Evolutionary conservation across 2,113 vertebrate genomes (phyloP), one percentile per base, ranked within the genome.

Genomic region (Bathybates hornii): DNA sequence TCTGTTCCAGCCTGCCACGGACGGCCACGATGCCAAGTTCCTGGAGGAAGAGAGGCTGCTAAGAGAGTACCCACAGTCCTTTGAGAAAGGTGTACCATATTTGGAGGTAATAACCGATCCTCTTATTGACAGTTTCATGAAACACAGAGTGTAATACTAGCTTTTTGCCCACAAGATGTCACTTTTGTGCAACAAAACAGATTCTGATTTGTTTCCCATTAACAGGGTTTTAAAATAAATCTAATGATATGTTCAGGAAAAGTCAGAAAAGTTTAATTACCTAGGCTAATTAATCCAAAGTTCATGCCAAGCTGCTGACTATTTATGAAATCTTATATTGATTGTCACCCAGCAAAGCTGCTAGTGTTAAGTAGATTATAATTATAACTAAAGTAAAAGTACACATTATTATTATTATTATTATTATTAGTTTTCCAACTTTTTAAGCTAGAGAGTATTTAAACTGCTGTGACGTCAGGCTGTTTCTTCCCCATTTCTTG

Each of bases 51-150:
- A 98, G 94, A 92, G 97, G 80, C 95, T 97, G 63, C 97, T 98
- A 56, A 93, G 97, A 16, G 98, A 98, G 71, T 98, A 98, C 94
- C 98, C 98, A 87, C 98, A 98, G 82, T 98, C 98, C 93, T 98
- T 98, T 54, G 98, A 98, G 95, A 98, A 98, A 93, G 98, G 98
- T 38, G 98, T 98, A 21, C 98, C 98, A 36, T 98, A 98, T 95
- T 94, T 98, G 90, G 98, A 98, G 98, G 97, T 98, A 91, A 8
- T 13, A 7, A 11, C 11, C 2, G 36, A 11, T 38, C 38, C 53
- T 85, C n/a, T 4, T 45, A 17, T 41, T 83, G 56, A 68, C 45
- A 3, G 50, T 36, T 80, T 36, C 43, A 56, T 29, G 21, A 85
- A 32, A 48, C 24, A 19, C 21, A 19, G 24, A 45, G 11, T 43